A percentile compares a stretch with the other conserved stretches of the same genome.
Evolutionary conservation across 2,797 vertebrate genomes (phyloP).

Genomic region (Vespertilio murinus): DNA sequence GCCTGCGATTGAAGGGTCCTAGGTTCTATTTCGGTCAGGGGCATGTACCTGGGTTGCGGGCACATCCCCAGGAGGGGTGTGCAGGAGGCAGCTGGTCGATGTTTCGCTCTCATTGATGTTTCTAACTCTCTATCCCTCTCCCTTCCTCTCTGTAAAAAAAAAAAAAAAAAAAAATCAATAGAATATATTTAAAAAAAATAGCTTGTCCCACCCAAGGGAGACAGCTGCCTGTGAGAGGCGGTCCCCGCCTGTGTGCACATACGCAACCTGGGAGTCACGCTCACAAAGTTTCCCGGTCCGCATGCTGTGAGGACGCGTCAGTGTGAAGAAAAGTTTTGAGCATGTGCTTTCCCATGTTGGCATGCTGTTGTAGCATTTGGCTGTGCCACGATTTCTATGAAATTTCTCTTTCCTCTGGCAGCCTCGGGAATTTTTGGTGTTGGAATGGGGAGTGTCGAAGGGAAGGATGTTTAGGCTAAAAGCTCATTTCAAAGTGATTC

Average conservation of each 20-base stretch:
- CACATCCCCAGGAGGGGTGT: no score
- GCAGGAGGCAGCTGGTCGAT: no score
- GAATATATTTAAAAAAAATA: no score
- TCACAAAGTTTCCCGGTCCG: background rate
- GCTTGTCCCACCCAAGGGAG: background rate
- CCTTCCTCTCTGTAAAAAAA: no score
- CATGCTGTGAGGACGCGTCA: background rate
- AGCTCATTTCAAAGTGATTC: background rate
- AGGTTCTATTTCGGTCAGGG: no score
- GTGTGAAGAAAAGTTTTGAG: background rate
- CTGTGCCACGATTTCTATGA: background rate
- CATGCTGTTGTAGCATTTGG: background rate
- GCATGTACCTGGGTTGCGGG: no score
- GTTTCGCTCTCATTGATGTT: no score
- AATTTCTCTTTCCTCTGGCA: background rate
- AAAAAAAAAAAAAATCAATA: no score
- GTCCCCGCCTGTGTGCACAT: rapidly evolving
- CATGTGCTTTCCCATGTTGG: background rate
- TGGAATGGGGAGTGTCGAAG: background rate
- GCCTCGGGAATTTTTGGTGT: background rate
- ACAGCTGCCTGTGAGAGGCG: background rate
- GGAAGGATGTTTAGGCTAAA: background rate
- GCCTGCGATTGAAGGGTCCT: no score
- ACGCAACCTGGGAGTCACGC: rapidly evolving
- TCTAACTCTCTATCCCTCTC: no score